A percentile compares a stretch with the other conserved stretches of the same genome.
Conservation (phyloP, 2,113 vertebrate genomes). For the Polypterus bichir region DNA sequence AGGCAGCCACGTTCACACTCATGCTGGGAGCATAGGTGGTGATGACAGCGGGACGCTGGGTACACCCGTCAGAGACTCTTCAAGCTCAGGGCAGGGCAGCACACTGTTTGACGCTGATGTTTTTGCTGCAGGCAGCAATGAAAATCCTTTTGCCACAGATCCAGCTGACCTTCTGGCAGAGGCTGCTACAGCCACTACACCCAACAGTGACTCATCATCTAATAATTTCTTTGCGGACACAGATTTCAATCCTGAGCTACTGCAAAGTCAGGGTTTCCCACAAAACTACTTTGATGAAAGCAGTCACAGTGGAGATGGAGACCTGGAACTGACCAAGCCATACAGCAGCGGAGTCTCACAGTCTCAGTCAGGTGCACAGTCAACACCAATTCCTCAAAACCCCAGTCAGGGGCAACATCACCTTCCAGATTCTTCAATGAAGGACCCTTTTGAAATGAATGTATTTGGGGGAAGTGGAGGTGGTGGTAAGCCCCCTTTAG, state of each 20-base stretch:
- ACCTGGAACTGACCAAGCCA: conserved; percentile 81
- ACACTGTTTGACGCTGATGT: conserved; percentile 90
- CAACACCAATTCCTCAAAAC: conserved; percentile 49
- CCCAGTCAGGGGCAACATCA: conserved; percentile 29
- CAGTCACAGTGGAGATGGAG: conserved; percentile 84
- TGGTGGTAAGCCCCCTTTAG: conserved; percentile 49
- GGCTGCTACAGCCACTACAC: conserved; percentile 69
- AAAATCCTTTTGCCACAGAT: conserved; percentile 79
- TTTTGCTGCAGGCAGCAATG: conserved; percentile 78
- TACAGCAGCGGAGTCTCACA: conserved; percentile 55
- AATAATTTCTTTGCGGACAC: conserved; percentile 84
- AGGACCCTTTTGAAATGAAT: conserved; percentile 56
- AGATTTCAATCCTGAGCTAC: conserved; percentile 87
- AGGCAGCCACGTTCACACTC: conserved; percentile 34
- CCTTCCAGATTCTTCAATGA: conserved; percentile 56
- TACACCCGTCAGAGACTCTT: conserved; percentile 88
- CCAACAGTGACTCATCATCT: conserved; percentile 80
- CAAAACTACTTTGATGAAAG: conserved; percentile 88
- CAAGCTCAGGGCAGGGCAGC: conserved; percentile 89
- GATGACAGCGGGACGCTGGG: conserved; percentile 81
- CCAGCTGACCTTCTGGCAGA: conserved; percentile 88
- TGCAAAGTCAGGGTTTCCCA: conserved; percentile 76
- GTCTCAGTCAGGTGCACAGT: conserved; percentile 43
- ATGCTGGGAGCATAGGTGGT: conserved; percentile 38
- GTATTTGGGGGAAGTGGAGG: conserved; percentile 45